Conservation (phyloP, 2,888 invertebrate genomes). For the Polyommatus icarus region DNA sequence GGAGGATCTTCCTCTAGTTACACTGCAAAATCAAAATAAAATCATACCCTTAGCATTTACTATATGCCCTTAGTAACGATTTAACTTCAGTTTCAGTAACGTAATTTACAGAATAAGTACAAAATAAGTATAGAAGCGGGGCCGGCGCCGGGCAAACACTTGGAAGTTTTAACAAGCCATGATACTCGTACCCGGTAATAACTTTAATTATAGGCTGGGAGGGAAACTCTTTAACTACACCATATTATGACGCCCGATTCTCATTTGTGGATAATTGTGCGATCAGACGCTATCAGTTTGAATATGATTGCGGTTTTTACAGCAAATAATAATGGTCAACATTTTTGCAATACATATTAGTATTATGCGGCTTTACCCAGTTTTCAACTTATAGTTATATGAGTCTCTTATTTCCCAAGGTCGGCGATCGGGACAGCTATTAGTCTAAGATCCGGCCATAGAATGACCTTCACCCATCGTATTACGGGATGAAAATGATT, state of each 20-base stretch:
- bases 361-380: too few species aligned
- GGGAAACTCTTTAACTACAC: conserved; percentile 14
- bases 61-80: not conserved
- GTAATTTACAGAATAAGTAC: not conserved
- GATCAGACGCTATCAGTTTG: not conserved
- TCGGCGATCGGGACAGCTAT: too few species aligned
- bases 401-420: too few species aligned
- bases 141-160: not conserved
- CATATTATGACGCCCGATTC: conserved; percentile 4
- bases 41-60: too few species aligned
- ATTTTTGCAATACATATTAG: not conserved
- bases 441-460: too few species aligned
- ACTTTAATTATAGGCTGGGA: not conserved
- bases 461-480: too few species aligned
- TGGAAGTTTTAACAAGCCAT: conserved; percentile 15
- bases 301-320: not conserved
- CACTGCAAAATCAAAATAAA: too few species aligned
- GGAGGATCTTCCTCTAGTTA: not conserved
- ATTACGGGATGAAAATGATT: too few species aligned
- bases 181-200: conserved; percentile 17
- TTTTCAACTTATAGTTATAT: too few species aligned
- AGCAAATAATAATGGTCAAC: not conserved
- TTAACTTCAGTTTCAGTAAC: not conserved
- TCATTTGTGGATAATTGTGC: conserved; percentile 14
- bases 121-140: not conserved